Percentiles rank a stretch among this genome's conserved stretches.
Evolutionary conservation across 2,797 vertebrate species (phyloP).

Genomic region (Xenentodon cancila): DNA sequence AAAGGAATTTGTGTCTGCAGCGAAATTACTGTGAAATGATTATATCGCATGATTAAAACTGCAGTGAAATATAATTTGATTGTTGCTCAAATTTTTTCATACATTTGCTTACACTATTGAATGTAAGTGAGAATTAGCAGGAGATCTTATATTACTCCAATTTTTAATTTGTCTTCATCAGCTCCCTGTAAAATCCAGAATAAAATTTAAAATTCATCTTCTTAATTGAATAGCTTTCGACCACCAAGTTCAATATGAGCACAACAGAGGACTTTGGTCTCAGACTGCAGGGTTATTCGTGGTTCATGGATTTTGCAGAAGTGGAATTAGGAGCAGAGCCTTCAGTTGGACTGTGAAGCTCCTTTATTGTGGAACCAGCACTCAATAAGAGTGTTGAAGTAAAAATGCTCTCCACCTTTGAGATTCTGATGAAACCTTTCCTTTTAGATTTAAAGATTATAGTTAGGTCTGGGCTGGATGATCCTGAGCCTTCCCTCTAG

Average conservation of each 20-base stretch:
- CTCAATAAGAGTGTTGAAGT: not conserved
- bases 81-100: too few species aligned
- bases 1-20: too few species aligned
- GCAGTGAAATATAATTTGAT: too few species aligned
- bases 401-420: not conserved
- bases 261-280: not conserved
- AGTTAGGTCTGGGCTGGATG: not conserved
- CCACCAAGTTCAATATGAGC: not conserved
- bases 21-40: too few species aligned
- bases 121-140: not conserved
- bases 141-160: not conserved
- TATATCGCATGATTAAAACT: too few species aligned
- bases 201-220: not conserved
- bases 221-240: not conserved
- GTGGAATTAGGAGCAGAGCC: not conserved
- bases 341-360: not conserved
- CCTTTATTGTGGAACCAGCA: not conserved
- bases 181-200: not conserved
- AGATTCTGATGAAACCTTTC: not conserved
- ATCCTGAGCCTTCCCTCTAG: not conserved
- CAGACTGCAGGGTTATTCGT: not conserved
- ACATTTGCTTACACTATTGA: too few species aligned
- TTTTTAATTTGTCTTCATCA: not conserved
- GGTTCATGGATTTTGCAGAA: not conserved
- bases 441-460: not conserved